Percentiles rank a stretch among this genome's conserved stretches.
Conservation (phyloP, 2,797 vertebrate genomes). For the Valencia hispanica region DNA sequence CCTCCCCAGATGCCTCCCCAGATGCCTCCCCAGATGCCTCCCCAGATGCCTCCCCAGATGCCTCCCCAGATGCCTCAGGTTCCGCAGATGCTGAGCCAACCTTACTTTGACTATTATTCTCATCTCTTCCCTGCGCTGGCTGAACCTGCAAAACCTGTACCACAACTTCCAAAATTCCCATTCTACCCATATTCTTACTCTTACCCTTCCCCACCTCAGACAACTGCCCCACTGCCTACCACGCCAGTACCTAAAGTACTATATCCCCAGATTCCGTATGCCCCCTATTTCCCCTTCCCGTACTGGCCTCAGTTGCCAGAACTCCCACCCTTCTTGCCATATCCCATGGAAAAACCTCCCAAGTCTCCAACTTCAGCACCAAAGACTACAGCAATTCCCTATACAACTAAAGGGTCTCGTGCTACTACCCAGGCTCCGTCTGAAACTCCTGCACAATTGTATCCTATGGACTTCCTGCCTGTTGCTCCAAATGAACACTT, state of each 20-base stretch:
- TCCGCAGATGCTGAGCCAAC: neutral
- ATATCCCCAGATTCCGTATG: neutral
- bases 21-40: no score
- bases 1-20: neutral
- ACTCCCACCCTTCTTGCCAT: neutral
- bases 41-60: no score
- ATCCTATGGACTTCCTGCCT: neutral
- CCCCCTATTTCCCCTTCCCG: neutral
- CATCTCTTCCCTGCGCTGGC: neutral
- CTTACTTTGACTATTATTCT: constrained; percentile 2
- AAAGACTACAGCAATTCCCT: no score
- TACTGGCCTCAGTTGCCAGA: neutral
- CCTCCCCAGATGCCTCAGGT: neutral
- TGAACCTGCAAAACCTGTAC: neutral
- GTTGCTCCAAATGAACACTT: constrained; percentile 4
- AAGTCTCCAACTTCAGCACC: neutral
- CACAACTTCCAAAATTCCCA: neutral
- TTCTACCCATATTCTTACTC: neutral
- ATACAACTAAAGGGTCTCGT: neutral
- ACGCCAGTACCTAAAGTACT: neutral
- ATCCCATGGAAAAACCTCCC: neutral
- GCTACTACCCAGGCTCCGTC: neutral
- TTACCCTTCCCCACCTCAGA: neutral
- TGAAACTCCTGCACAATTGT: neutral
- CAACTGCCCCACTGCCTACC: neutral